Percentiles rank a stretch among this genome's conserved stretches.
These are phyloP conservation scores for Herminia tarsipennalis DNA, from an alignment of 2,888 invertebrate genomes.

Conservation along the genomic window DNA sequence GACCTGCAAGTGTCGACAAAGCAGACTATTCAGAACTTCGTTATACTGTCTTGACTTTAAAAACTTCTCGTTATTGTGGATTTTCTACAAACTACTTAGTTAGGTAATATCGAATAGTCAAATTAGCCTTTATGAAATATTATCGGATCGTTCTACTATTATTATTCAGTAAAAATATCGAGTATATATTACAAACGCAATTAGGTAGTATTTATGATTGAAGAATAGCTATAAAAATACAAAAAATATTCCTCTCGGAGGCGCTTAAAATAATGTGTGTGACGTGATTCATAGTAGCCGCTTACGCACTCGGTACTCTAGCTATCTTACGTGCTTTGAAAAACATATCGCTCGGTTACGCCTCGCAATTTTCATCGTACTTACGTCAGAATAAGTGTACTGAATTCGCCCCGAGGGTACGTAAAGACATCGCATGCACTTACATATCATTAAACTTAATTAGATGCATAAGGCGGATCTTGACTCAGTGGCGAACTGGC, in stretches of 20 bases:
- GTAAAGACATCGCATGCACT: constrained; percentile 25
- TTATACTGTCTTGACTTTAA: constrained; percentile 44
- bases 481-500: too few relatives aligned
- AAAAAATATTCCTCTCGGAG: constrained; percentile 2
- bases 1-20: constrained; percentile 47
- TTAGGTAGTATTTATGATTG: background rate
- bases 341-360: constrained; percentile 35
- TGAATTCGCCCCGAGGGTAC: too few relatives aligned
- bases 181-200: constrained; percentile 11
- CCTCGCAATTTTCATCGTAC: constrained; percentile 28
- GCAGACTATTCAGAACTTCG: constrained; percentile 56
- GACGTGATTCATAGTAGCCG: constrained; percentile 27
- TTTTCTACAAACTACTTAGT: constrained; percentile 35
- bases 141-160: too few relatives aligned
- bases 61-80: constrained; percentile 50
- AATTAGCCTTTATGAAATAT: too few relatives aligned
- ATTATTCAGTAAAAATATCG: background rate
- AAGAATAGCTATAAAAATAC: constrained; percentile 2
- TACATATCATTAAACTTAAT: constrained; percentile 20
- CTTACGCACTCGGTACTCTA: constrained; percentile 24
- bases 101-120: constrained; percentile 11
- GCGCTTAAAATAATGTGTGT: constrained; percentile 15
- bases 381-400: constrained; percentile 19
- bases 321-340: constrained; percentile 41
- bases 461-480: too few relatives aligned